Evolutionary conservation across 1,140 invertebrate genomes (phyloP).

Genomic region (Drusus annulatus): DNA sequence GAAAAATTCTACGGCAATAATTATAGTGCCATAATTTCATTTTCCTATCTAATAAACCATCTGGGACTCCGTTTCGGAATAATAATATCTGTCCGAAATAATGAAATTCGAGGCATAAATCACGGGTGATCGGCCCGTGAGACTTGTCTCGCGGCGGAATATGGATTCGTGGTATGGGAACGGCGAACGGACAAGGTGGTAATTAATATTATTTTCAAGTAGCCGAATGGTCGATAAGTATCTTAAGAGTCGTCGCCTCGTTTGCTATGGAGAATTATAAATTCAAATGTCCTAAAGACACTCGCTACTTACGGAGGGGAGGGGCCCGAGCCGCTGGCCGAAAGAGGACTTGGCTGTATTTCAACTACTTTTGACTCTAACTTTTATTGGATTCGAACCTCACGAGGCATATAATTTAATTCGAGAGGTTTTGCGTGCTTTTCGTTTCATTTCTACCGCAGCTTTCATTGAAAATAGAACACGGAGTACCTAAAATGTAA

Average conservation of each 20-base stretch:
- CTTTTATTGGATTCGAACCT: too few species aligned
- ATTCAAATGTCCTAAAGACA: constrained; percentile 35
- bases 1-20: constrained; percentile 18
- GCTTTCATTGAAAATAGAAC: too few species aligned
- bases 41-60: constrained; percentile 41
- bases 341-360: too few species aligned
- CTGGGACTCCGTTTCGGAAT: constrained; percentile 16
- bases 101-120: constrained; percentile 41
- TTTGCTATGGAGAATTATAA: constrained; percentile 32
- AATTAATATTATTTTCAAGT: constrained; percentile 56
- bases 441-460: too few species aligned
- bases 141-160: constrained; percentile 40
- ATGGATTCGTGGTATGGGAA: constrained; percentile 47
- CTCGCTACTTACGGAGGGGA: background rate
- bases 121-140: constrained; percentile 38
- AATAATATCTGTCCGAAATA: constrained; percentile 36
- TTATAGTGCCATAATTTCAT: constrained; percentile 44
- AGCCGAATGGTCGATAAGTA: constrained; percentile 47
- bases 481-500: too few species aligned
- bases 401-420: too few species aligned
- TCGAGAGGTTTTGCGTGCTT: too few species aligned
- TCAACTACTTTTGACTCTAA: too few species aligned
- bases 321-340: background rate
- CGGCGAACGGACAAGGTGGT: constrained; percentile 39
- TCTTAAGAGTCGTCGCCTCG: constrained; percentile 53